phyloP scores from a whole-genome alignment of 2,888 invertebrate genomes.

The Falcaria lacertinaria region DNA sequence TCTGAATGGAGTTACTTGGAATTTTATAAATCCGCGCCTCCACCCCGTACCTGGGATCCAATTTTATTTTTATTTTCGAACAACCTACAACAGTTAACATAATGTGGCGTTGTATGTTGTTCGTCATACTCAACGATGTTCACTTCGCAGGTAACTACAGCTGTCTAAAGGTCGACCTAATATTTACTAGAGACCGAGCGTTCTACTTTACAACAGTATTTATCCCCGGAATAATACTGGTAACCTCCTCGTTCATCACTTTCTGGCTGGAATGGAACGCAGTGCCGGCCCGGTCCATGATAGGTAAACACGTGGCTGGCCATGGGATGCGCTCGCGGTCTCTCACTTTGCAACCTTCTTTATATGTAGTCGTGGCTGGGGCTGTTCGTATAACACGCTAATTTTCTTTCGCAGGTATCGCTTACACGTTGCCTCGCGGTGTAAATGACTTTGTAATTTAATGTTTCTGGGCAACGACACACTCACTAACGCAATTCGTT shows the following conservation, averaged over 20 bases:
- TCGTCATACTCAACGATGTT: conserved; percentile 58
- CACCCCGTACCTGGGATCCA: conserved; percentile 30
- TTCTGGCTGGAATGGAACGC: conserved; percentile 96
- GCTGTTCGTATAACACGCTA: conserved; percentile 70
- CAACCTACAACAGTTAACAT: conserved; percentile 23
- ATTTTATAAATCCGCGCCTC: conserved; percentile 47
- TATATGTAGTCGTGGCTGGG: conserved; percentile 63
- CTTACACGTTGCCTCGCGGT: conserved; percentile 45
- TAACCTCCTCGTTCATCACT: conserved; percentile 91
- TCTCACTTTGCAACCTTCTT: conserved; percentile 57
- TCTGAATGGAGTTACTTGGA: conserved; percentile 79
- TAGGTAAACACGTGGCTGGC: conserved; percentile 82
- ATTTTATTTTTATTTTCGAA: conserved; percentile 32
- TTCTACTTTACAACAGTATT: conserved; percentile 95
- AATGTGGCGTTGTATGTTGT: conserved; percentile 25
- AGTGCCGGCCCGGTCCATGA: conserved; percentile 93
- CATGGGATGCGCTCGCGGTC: conserved; percentile 59
- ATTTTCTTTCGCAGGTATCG: conserved; percentile 51
- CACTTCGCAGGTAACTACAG: conserved; percentile 90
- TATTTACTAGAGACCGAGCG: conserved; percentile 92
- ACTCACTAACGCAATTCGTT: conserved; percentile 31
- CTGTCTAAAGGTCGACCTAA: conserved; percentile 91
- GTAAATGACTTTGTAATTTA: conserved; percentile 32
- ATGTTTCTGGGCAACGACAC: conserved; percentile 30
- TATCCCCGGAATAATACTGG: conserved; percentile 93